These are phyloP conservation scores for Gavia stellata DNA, from an alignment of 2,113 vertebrate genomes.

Conservation along the genomic window DNA sequence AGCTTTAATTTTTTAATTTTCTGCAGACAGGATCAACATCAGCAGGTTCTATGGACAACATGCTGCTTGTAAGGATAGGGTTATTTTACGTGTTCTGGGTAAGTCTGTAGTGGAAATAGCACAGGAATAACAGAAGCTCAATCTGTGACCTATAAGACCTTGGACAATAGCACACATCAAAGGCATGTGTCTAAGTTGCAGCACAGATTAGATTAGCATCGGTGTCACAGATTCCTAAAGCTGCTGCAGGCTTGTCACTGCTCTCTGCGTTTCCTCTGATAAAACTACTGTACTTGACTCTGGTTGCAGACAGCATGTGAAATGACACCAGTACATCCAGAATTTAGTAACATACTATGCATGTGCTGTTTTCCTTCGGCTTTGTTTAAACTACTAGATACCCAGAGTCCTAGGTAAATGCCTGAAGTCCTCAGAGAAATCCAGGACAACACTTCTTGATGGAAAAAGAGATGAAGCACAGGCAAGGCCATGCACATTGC, in stretches of 20 bases:
- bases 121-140: not conserved
- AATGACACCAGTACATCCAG: not conserved
- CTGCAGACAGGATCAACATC: not conserved
- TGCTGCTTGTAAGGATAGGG: not conserved
- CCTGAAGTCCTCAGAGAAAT: not conserved
- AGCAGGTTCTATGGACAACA: not conserved
- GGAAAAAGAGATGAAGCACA: not conserved
- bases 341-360: not conserved
- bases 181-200: not conserved
- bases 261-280: not conserved
- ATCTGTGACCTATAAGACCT: not conserved
- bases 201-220: not conserved
- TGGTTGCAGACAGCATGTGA: not conserved
- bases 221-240: not conserved
- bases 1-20: not conserved
- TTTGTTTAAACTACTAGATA: not conserved
- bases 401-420: not conserved
- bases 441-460: not conserved
- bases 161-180: not conserved
- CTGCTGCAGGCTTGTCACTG: not conserved
- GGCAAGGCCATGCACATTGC: not conserved
- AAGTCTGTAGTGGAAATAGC: not conserved
- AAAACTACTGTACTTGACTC: not conserved
- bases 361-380: not conserved
- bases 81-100: not conserved